Evolutionary conservation across 2,113 vertebrate species (phyloP).

Genomic region (Ammodytes dubius): DNA sequence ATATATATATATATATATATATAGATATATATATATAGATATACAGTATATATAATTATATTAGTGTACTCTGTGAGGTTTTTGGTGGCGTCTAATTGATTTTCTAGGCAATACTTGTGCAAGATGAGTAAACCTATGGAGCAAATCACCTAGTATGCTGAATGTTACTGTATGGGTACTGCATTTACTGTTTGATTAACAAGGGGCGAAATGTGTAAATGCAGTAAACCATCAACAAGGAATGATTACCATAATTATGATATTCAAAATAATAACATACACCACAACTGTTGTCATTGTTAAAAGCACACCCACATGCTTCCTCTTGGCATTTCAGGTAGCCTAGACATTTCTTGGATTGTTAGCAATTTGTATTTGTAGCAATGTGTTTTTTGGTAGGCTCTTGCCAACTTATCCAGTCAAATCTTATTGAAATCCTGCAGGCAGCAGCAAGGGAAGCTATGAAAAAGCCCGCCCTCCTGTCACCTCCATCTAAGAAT

Average conservation of each 20-base stretch:
- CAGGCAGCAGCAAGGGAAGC: not conserved
- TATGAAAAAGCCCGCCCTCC: not conserved
- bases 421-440: not conserved
- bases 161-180: not conserved
- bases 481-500: not conserved
- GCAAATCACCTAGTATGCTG: not conserved
- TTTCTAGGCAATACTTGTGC: slow-evolving; percentile 6
- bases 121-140: not conserved
- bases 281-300: not conserved
- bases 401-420: not conserved
- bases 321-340: not conserved
- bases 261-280: not conserved
- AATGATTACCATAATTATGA: not conserved
- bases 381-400: not conserved
- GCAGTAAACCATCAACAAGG: not conserved
- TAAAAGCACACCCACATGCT: not conserved
- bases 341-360: not conserved
- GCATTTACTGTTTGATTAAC: not conserved
- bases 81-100: slow-evolving; percentile 17
- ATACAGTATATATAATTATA: too few relatives aligned
- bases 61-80: slow-evolving; percentile 6
- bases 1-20: too few relatives aligned
- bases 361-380: not conserved
- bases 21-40: too few relatives aligned
- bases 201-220: not conserved